These are phyloP conservation scores for Acomys russatus DNA, from an alignment of 2,797 vertebrate species.

Conservation along the genomic window DNA sequence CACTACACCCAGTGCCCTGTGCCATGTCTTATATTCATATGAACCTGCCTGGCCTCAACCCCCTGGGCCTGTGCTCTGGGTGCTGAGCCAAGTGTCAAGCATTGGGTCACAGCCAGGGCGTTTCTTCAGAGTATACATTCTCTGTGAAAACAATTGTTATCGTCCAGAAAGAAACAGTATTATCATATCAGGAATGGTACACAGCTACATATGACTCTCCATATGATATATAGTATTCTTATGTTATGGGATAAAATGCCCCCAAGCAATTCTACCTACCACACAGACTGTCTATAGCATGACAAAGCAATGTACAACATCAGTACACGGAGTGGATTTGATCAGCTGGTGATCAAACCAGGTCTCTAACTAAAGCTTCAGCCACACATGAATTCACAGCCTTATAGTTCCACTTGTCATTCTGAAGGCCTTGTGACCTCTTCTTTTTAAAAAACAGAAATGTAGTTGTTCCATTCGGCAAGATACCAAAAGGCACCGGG, in stretches of 20 bases:
- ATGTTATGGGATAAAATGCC: slow-evolving; percentile 26
- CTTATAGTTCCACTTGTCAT: neutral
- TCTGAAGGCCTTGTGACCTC: neutral
- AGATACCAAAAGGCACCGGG: neutral
- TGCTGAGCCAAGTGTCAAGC: neutral
- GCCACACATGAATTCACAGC: neutral
- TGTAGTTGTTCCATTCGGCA: neutral
- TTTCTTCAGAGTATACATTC: neutral
- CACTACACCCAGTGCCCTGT: too few species aligned
- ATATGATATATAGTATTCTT: neutral
- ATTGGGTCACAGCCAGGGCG: neutral
- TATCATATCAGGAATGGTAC: neutral
- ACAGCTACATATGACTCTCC: neutral
- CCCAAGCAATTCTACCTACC: neutral
- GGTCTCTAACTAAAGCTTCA: neutral
- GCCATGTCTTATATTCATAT: neutral
- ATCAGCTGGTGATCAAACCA: neutral
- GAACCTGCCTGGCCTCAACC: neutral
- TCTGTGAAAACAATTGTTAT: slow-evolving; percentile 3
- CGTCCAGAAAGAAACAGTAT: slow-evolving; percentile 16
- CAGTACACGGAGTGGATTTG: neutral
- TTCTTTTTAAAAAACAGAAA: slow-evolving; percentile 25
- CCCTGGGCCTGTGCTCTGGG: neutral
- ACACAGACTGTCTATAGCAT: neutral
- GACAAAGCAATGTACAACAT: slow-evolving; percentile 18